Conservation (phyloP, 2,113 vertebrate genomes). For the Poeciliopsis occidentalis region DNA sequence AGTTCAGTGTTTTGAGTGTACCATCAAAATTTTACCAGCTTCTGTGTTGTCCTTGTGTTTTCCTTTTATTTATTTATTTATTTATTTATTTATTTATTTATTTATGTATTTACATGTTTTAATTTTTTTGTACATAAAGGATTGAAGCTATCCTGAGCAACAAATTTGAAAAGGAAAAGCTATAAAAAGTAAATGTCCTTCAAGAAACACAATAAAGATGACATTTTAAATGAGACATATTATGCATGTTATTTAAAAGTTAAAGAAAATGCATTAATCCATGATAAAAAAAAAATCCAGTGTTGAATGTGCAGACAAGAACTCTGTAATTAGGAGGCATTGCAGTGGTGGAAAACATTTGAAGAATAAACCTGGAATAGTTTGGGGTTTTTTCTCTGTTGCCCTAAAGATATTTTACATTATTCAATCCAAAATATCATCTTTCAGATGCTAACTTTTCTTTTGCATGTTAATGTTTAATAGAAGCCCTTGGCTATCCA, state of each 20-base stretch:
- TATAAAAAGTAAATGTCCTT: too few relatives aligned
- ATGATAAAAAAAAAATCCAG: constrained; percentile 71
- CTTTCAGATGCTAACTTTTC: constrained; percentile 91
- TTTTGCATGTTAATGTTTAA: constrained; percentile 98
- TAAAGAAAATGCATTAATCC: constrained; percentile 68
- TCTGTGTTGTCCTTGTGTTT: too few relatives aligned
- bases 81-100: too few relatives aligned
- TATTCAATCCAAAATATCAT: constrained; percentile 97
- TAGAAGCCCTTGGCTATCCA: constrained; percentile 90
- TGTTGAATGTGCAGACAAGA: constrained; percentile 69
- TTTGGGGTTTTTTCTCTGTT: constrained; percentile 81
- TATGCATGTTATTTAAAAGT: constrained; percentile 65
- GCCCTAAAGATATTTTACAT: constrained; percentile 94
- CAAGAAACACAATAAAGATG: constrained; percentile 42
- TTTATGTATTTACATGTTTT: too few relatives aligned
- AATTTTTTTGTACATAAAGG: not conserved
- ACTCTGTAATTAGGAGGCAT: constrained; percentile 72
- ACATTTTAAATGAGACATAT: constrained; percentile 60
- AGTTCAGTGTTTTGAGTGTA: not conserved
- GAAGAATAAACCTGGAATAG: constrained; percentile 81
- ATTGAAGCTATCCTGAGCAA: too few relatives aligned
- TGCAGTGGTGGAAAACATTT: constrained; percentile 74
- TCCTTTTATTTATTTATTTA: too few relatives aligned
- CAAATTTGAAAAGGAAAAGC: too few relatives aligned
- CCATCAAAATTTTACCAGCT: too few relatives aligned